Evolutionary conservation across 1,140 invertebrate species (phyloP).

Genomic region (Pseudomyrmex dendroicus): DNA sequence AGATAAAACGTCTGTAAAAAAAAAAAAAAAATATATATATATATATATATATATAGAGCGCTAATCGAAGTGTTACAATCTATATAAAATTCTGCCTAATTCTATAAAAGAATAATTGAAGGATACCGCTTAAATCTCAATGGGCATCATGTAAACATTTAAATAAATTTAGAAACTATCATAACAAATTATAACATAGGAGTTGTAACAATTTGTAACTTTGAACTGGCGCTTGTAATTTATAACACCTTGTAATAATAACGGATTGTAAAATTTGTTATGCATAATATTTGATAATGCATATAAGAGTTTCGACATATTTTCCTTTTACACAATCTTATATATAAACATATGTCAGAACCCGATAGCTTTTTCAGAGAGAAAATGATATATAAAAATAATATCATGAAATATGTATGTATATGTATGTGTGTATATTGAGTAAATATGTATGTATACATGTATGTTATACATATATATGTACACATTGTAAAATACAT

Average conservation of each 20-base stretch:
- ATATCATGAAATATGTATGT: constrained; percentile 12
- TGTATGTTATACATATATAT: too few species aligned
- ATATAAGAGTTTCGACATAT: constrained; percentile 8
- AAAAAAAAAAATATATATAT: too few species aligned
- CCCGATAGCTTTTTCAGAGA: constrained; percentile 2
- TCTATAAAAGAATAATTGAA: background rate
- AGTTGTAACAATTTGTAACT: too few species aligned
- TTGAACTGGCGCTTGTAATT: too few species aligned
- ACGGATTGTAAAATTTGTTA: constrained; percentile 12
- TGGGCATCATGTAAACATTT: background rate
- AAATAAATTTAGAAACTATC: background rate
- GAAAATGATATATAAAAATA: background rate
- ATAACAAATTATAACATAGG: background rate
- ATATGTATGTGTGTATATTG: background rate
- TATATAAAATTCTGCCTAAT: constrained; percentile 11
- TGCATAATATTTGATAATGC: background rate
- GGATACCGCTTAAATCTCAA: background rate
- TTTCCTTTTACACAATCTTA: constrained; percentile 10
- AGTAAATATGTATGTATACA: background rate
- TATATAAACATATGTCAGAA: constrained; percentile 5
- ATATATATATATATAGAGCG: background rate
- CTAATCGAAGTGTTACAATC: background rate
- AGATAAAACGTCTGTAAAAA: background rate
- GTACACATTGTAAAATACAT: too few species aligned
- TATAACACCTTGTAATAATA: constrained; percentile 22